Evolutionary conservation across 2,113 vertebrate species (phyloP).

Genomic region (Microtus pennsylvanicus): DNA sequence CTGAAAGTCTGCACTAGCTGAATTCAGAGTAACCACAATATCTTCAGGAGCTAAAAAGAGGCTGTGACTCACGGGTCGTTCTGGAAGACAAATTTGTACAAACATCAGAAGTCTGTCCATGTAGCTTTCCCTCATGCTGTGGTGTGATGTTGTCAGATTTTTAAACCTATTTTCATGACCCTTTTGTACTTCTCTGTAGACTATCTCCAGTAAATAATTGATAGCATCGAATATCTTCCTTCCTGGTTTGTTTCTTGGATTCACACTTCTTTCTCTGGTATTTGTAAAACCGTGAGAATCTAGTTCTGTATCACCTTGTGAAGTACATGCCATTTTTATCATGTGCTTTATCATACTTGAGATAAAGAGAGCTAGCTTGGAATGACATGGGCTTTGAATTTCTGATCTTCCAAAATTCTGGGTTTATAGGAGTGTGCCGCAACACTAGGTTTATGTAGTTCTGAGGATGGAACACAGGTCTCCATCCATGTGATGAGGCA

Average conservation of each 20-base stretch:
- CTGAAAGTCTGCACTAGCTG: not conserved
- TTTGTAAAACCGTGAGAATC: not conserved
- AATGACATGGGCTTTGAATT: too few relatives aligned
- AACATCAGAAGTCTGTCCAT: not conserved
- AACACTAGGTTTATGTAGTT: not conserved
- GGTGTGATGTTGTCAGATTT: not conserved
- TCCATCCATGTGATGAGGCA: not conserved
- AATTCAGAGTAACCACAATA: not conserved
- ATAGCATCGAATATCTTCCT: not conserved
- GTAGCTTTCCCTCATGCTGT: not conserved
- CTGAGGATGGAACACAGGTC: not conserved
- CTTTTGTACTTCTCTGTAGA: not conserved
- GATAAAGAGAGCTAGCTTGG: not conserved
- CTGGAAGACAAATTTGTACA: not conserved
- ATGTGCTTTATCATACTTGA: slow-evolving; percentile 22
- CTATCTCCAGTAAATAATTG: not conserved
- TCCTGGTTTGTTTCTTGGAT: not conserved
- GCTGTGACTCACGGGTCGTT: not conserved
- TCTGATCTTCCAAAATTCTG: too few relatives aligned
- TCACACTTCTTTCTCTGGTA: not conserved
- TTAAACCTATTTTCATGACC: not conserved
- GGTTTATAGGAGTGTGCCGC: too few relatives aligned
- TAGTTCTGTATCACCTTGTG: not conserved
- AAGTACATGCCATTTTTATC: slow-evolving; percentile 14
- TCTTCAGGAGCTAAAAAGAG: not conserved